Evolutionary conservation across 2,113 vertebrate genomes (phyloP).

Genomic region (Rhombomys opimus): DNA sequence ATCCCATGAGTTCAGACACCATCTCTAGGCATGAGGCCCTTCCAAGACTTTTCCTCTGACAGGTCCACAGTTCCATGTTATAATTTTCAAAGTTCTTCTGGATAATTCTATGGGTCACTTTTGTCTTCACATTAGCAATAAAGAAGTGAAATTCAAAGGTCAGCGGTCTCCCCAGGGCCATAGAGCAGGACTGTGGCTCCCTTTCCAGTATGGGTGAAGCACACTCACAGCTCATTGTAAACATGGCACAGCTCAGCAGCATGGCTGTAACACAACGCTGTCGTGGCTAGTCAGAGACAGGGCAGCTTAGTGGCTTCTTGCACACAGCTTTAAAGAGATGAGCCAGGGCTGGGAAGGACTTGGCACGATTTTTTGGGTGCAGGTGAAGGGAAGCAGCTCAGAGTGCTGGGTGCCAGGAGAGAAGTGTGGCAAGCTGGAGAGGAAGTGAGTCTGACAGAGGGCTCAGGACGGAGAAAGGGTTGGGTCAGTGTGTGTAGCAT

Average conservation of each 20-base stretch:
- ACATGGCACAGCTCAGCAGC: not conserved
- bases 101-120: not conserved
- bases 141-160: not conserved
- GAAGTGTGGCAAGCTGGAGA: no score
- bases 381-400: not conserved
- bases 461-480: not conserved
- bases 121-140: not conserved
- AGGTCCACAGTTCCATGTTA: not conserved
- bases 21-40: not conserved
- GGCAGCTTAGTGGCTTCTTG: not conserved
- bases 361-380: not conserved
- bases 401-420: not conserved
- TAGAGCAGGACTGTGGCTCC: not conserved
- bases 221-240: not conserved
- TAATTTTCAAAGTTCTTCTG: not conserved
- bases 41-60: not conserved
- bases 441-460: not conserved
- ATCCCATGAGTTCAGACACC: not conserved
- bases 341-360: not conserved
- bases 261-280: not conserved
- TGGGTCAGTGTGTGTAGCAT: not conserved
- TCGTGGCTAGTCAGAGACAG: not conserved
- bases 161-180: not conserved
- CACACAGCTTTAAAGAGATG: not conserved
- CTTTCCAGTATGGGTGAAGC: not conserved